Conservation (phyloP, 2,113 vertebrate species). For the Alces alces region DNA sequence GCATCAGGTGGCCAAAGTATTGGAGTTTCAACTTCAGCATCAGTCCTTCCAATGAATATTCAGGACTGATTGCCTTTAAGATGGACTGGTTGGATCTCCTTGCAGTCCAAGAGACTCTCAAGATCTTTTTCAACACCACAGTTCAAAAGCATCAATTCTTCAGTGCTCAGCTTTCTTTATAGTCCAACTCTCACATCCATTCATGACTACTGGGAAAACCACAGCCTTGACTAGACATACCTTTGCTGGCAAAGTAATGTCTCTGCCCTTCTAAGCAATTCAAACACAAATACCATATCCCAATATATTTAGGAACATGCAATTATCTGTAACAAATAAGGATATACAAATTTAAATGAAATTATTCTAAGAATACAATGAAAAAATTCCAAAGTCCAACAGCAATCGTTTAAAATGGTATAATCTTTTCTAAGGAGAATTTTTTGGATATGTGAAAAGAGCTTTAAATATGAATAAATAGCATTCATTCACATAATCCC, state of each 20-base stretch:
- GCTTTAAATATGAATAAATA: neutral
- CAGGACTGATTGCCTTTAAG: neutral
- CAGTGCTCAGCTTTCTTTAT: neutral
- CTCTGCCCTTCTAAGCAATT: neutral
- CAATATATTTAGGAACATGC: neutral
- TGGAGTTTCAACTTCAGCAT: neutral
- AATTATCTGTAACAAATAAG: neutral
- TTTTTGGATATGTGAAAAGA: neutral
- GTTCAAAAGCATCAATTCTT: neutral
- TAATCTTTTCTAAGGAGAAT: neutral
- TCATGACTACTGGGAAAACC: neutral
- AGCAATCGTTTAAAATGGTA: neutral
- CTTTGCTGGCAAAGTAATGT: neutral
- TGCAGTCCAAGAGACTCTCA: neutral
- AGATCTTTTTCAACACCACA: neutral
- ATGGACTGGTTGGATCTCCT: neutral
- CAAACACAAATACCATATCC: neutral
- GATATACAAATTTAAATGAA: constrained; percentile 12
- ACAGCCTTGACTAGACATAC: neutral
- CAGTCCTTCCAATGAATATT: neutral
- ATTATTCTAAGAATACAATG: neutral
- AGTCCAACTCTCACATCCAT: neutral
- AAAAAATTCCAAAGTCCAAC: neutral
- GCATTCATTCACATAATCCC: neutral
- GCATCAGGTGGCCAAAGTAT: neutral